phyloP scores from a whole-genome alignment of 2,888 invertebrate species.

The Polydrusus tereticollis region DNA sequence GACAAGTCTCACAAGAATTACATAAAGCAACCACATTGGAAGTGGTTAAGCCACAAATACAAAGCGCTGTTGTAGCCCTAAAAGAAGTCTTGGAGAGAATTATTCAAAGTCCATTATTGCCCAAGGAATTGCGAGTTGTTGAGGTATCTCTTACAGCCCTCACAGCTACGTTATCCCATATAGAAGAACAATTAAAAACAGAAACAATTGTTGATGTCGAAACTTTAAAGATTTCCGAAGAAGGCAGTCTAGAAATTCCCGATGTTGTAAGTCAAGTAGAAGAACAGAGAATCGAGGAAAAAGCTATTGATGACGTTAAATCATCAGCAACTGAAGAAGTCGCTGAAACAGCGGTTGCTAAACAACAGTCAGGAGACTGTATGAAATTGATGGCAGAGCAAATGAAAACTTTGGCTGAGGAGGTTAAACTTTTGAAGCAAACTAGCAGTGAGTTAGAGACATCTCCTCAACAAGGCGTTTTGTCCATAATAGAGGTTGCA shows the following conservation, averaged over 20 bases:
- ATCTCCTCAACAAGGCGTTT: conserved; percentile 52
- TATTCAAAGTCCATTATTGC: neutral
- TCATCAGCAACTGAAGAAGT: neutral
- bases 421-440: conserved; percentile 45
- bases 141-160: too few species aligned
- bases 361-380: neutral
- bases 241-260: too few species aligned
- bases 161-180: too few species aligned
- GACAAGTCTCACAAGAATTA: conserved; percentile 34
- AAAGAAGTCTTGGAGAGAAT: conserved; percentile 45
- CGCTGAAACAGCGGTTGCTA: neutral
- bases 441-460: conserved; percentile 33
- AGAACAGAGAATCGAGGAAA: conserved; percentile 5
- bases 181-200: too few species aligned
- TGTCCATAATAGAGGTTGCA: conserved; percentile 48
- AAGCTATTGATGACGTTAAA: neutral
- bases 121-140: conserved; percentile 18
- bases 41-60: conserved; percentile 46
- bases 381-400: conserved; percentile 1
- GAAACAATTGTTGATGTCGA: too few species aligned
- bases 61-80: conserved; percentile 44
- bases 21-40: conserved; percentile 39
- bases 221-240: too few species aligned
- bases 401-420: conserved; percentile 25
- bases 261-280: conserved; percentile 26